Base-by-base conservation (phyloP, 2,888 invertebrate species). In the Drosophila mimica region DNA sequence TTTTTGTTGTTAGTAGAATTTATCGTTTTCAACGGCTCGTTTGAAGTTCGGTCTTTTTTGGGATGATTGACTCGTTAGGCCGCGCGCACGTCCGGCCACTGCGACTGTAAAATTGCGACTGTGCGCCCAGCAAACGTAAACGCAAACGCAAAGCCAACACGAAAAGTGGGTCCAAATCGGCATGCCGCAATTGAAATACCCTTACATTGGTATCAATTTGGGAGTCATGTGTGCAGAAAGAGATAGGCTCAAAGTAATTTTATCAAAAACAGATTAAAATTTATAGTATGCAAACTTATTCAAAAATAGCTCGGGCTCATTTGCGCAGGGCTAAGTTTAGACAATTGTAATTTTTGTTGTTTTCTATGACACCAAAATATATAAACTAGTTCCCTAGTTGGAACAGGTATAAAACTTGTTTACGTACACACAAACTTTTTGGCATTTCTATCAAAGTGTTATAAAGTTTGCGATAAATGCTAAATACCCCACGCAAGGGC, bases 61-160 rank as follows among this genome's bases (percentile, higher is more conserved):
- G 43, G 3, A 20, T 61, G 49, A 54, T 56, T 68, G 60, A 63
- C 68, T 82, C 79, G 73, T 79, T 79, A 74, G 72, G 69, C 70
- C 82, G 82, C 79, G 70, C 84, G 83, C 73, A 79, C 90, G 90
- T 88, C 80, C 75, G 76, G 63, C 75, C 78, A 28, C 74, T 75
- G 61, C 88, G 89, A 90, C 76, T 74, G 78, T 74, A 83, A 81
- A 83, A 86, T 90, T 80, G 87, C 88, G 88, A 90, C 87, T 84
- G 86, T 71, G 70, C 77, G 67, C 70, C 65, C 48, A 70, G 70
- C 79, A 58, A 54, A 69, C 70, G 75, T 68, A 71, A 76, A 66
- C 63, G 76, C 70, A 67, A 74, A 70, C 53, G 65, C 60, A 74
- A 78, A 75, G 71, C 67, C 71, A 77, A 71, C 79, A 72, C 63